Evolutionary conservation across 2,888 invertebrate species (phyloP).

Genomic region (Odontomyia ornata): DNA sequence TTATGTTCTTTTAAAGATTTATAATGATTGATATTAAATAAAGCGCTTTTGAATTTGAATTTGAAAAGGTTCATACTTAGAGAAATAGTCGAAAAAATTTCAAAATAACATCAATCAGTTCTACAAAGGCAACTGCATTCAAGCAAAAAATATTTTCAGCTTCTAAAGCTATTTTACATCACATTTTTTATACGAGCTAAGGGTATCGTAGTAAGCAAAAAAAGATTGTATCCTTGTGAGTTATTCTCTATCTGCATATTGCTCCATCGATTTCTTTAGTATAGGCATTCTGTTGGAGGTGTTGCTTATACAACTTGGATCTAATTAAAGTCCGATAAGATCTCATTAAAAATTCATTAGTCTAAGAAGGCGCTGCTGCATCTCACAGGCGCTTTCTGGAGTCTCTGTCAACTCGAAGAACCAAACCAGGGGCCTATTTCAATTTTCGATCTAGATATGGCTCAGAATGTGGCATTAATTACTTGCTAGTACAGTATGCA

Average conservation of each 20-base stretch:
- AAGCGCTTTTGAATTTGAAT: too few relatives aligned
- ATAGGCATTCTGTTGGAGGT: not conserved
- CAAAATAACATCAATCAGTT: too few relatives aligned
- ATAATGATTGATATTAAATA: too few relatives aligned
- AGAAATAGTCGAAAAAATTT: too few relatives aligned
- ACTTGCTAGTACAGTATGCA: conserved; percentile 18
- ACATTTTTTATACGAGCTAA: too few relatives aligned
- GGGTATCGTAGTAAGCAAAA: too few relatives aligned
- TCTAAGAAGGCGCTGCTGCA: conserved; percentile 15
- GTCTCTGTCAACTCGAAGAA: conserved; percentile 4
- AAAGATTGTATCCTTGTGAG: too few relatives aligned
- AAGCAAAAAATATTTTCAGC: too few relatives aligned
- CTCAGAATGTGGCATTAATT: conserved; percentile 33
- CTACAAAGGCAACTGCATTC: too few relatives aligned
- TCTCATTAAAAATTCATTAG: conserved; percentile 43
- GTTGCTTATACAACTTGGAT: conserved; percentile 32
- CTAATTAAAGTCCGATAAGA: conserved; percentile 34
- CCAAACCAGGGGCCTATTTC: conserved; percentile 19
- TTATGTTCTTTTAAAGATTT: too few relatives aligned
- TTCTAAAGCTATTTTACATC: too few relatives aligned
- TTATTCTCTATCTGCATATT: not conserved
- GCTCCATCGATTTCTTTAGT: not conserved
- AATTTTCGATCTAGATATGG: conserved; percentile 23
- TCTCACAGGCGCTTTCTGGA: not conserved
- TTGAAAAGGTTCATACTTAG: too few relatives aligned